Evolutionary conservation across 2,888 invertebrate genomes (phyloP), one percentile per base, ranked within the genome.

Genomic region (Neria commutata): DNA sequence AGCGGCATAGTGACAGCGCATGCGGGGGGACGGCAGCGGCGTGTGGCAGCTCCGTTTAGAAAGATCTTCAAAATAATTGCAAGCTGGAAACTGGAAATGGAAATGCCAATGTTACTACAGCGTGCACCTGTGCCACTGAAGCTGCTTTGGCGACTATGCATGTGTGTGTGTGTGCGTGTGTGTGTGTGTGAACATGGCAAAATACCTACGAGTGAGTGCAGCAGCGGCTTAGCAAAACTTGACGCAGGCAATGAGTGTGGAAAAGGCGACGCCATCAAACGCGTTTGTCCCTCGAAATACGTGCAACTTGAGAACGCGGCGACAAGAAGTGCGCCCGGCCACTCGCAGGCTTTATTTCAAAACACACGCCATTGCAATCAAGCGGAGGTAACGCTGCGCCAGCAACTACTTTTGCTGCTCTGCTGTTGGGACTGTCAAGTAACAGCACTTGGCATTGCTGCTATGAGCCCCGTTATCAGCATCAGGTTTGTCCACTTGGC

Each of bases 31-130:
- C 29, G 29, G 29, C 29, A 29, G 29, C 11, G 42, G 21, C 6
- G 42, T 14, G 42, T 5, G 42, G 42, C 14, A 42, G 42, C 42
- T 42, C 29, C 21, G 17, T 42, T 3, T 19, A 14, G 21, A 55
- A 55, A 63, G 53, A 58, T 63, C 74, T 68, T 75, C 74, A 71
- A 73, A 76, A 76, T 76, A 75, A 76, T 75, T 75, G 74, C 74
- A 61, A 62, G 50, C 61, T 61, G 60, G 59, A 57, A 48, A 34
- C 23, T n/a, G 47, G 62, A 60, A 60, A 58, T 53, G 34, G 60
- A 58, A 54, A 52, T 56, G 61, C 54, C 53, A 29, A 49, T 42
- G 58, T 49, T 51, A n/a, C n/a, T n/a, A 51, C 58, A 56, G 57
- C 34, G 62, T 61, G 67, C 68, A 67, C 63, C 70, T 68, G 70